These are phyloP conservation scores for Menidia menidia DNA, from an alignment of 2,797 vertebrate genomes.

Conservation along the genomic window DNA sequence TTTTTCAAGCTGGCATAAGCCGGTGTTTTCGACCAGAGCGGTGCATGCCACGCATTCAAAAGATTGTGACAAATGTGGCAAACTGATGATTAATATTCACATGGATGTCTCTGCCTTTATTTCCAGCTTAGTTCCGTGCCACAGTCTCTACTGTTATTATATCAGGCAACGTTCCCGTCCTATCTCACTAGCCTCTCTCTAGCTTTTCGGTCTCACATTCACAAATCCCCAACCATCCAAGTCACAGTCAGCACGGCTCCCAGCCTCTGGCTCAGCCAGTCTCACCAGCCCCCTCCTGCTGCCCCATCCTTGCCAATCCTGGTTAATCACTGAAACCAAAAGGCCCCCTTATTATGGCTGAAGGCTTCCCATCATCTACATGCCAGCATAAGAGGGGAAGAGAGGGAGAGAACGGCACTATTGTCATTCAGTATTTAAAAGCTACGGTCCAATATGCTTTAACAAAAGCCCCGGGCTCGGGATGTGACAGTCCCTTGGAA, in stretches of 20 bases:
- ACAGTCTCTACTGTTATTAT: conserved; percentile 1
- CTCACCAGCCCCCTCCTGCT: conserved; percentile 43
- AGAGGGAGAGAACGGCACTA: conserved; percentile 56
- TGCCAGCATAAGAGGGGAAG: conserved; percentile 64
- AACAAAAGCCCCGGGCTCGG: conserved; percentile 53
- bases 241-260: conserved; percentile 17
- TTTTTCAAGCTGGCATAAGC: background rate
- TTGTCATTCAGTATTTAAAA: conserved; percentile 67
- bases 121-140: conserved; percentile 17
- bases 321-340: conserved; percentile 79
- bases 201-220: conserved; percentile 43
- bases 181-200: conserved; percentile 35
- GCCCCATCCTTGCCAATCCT: conserved; percentile 63
- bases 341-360: conserved; percentile 61
- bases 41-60: background rate
- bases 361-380: conserved; percentile 73
- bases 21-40: conserved; percentile 18
- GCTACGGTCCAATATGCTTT: conserved; percentile 52
- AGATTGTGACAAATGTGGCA: background rate
- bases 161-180: conserved; percentile 61
- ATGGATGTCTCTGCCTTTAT: background rate
- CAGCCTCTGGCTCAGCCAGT: conserved; percentile 20
- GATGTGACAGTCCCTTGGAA: conserved; percentile 46
- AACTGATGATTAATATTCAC: background rate
- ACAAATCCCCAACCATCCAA: conserved; percentile 45